Evolutionary conservation across 2,888 invertebrate genomes (phyloP), one percentile per base, ranked within the genome.

Genomic region (Empis livida): DNA sequence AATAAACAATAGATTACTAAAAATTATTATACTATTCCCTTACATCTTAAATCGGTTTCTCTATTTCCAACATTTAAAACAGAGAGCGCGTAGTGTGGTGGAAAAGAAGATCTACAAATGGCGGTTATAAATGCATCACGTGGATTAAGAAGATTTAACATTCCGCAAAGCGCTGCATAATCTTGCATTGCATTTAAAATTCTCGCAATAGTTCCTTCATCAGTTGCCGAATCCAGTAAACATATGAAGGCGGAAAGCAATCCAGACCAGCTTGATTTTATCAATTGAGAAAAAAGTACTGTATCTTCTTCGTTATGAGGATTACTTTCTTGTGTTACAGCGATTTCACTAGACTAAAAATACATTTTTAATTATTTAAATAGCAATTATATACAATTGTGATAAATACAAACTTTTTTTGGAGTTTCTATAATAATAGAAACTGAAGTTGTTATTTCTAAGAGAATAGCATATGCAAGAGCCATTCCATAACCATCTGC

Each of bases 401-500:
- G n/a, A n/a, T n/a, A n/a, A n/a, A n/a, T n/a, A n/a, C 23, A 8
- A 6, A 27, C 23, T 8, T 27, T 49, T 44, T 51, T 44, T 15
- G 49, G 10, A 27, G 20, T 46, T n/a, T 47, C 41, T 10, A 49
- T 49, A 14, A 53, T 49, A 5, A 53, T 49, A 10, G 45, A 31
- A 3, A 17, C 5, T 40, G 14, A 40, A 16, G 40, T n/a, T n/a
- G 35, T 35, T 8, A 35, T 35, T n/a, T 35, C 35, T n/a, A 35
- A n/a, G 10, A 35, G 9, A 35, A 35, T 91, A 5, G 91, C 88
- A 70, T 94, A 96, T 0, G 95, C 93, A 38, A 97, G 80, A 0
- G 96, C 95, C 50, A 99, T 86, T 5, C 95, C 94, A 70, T 97
- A 99, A 1, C 97, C 96, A 54, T 97, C 95, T n/a, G 91, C 90